Conservation (phyloP, 2,888 invertebrate species). For the Boloria selene region DNA sequence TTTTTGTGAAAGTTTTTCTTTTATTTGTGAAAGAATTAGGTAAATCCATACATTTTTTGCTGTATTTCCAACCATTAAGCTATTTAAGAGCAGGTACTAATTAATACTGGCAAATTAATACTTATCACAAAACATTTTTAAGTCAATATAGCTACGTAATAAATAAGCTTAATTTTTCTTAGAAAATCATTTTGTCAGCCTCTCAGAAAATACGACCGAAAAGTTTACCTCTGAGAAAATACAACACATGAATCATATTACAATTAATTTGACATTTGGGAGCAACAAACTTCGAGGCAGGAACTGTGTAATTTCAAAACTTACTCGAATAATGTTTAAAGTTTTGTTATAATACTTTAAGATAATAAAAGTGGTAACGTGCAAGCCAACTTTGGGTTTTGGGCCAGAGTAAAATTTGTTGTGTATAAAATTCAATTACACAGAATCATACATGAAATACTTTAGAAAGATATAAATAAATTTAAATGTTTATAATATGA, state of each 20-base stretch:
- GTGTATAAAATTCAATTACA: not conserved
- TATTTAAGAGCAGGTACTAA: no score
- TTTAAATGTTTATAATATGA: no score
- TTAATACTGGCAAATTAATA: no score
- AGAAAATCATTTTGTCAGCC: not conserved
- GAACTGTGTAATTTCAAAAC: constrained; percentile 33
- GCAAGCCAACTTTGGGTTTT: no score
- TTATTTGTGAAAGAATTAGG: no score
- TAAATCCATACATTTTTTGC: no score
- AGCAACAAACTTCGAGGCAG: constrained; percentile 30
- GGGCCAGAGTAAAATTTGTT: no score
- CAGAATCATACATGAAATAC: not conserved
- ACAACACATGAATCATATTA: constrained; percentile 32
- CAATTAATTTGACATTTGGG: constrained; percentile 33
- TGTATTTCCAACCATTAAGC: no score
- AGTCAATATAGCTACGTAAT: no score
- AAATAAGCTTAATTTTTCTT: constrained; percentile 1
- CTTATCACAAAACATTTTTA: no score
- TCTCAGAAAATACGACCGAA: not conserved
- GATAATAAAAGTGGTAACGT: not conserved
- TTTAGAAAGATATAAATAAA: not conserved
- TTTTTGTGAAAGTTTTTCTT: no score
- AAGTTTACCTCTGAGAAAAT: constrained; percentile 7
- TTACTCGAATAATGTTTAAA: constrained; percentile 13
- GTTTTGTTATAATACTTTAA: not conserved